Percentiles rank a stretch among this genome's conserved stretches.
Conservation (phyloP, 2,888 invertebrate genomes). For the Aphidius colemani region DNA sequence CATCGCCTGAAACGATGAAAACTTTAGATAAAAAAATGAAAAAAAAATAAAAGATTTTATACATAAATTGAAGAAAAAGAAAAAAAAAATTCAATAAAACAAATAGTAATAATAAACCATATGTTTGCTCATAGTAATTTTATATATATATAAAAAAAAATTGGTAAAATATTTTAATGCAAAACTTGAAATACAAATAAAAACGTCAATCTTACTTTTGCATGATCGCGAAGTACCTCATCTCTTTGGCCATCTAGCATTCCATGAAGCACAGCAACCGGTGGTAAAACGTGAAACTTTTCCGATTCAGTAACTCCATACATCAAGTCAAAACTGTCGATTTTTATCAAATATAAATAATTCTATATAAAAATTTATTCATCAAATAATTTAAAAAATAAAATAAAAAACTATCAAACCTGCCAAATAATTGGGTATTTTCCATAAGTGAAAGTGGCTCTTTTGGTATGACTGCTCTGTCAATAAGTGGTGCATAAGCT, state of each 20-base stretch:
- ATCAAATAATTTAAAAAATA: no score
- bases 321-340: constrained; percentile 78
- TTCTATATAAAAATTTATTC: constrained; percentile 6
- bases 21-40: constrained; percentile 39
- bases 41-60: not conserved
- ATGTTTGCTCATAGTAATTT: not conserved
- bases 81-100: not conserved
- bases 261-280: constrained; percentile 74
- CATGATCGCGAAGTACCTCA: constrained; percentile 76
- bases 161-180: not conserved
- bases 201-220: constrained; percentile 55
- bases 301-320: constrained; percentile 85
- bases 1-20: constrained; percentile 48
- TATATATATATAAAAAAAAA: not conserved
- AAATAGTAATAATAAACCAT: not conserved
- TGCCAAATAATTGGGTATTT: constrained; percentile 74
- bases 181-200: constrained; percentile 6
- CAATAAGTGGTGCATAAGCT: constrained; percentile 87
- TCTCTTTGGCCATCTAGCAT: constrained; percentile 77
- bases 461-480: constrained; percentile 82
- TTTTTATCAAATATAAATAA: constrained; percentile 24
- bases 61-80: not conserved
- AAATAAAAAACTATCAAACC: constrained; percentile 61
- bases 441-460: constrained; percentile 80
- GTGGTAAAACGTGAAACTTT: constrained; percentile 76